Conservation (phyloP, 2,888 invertebrate genomes). For the Xylocampa areola region DNA sequence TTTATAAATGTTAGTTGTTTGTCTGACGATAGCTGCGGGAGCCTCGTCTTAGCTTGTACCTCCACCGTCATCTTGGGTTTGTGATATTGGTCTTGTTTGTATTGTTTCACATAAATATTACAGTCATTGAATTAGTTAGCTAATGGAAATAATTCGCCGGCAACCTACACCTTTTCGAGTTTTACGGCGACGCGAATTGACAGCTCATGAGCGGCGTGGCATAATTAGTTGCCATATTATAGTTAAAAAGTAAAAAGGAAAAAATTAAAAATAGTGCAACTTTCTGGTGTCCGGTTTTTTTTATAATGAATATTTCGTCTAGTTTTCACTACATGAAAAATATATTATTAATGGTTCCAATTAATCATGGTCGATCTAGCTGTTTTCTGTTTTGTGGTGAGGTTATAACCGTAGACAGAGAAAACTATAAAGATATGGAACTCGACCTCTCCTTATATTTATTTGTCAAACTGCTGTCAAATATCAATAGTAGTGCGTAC, state of each 20-base stretch:
- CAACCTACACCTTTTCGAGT: slow-evolving; percentile 77
- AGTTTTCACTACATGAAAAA: too few species aligned
- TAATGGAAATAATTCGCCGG: slow-evolving; percentile 71
- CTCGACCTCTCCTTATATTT: too few species aligned
- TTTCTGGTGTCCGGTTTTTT: too few species aligned
- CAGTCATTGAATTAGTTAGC: slow-evolving; percentile 40
- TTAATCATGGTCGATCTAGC: too few species aligned
- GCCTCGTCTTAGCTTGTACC: slow-evolving; percentile 76
- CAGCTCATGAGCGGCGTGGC: slow-evolving; percentile 81
- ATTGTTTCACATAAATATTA: slow-evolving; percentile 63
- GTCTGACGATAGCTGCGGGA: slow-evolving; percentile 83
- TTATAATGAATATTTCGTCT: too few species aligned
- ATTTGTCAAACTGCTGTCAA: too few species aligned
- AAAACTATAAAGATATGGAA: too few species aligned
- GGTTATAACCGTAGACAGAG: too few species aligned
- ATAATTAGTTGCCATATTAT: slow-evolving; percentile 63
- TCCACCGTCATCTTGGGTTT: slow-evolving; percentile 80
- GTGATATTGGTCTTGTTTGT: slow-evolving; percentile 39
- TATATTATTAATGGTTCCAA: too few species aligned
- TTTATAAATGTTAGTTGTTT: slow-evolving; percentile 90
- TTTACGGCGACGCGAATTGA: slow-evolving; percentile 71
- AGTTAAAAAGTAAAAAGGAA: slow-evolving; percentile 2
- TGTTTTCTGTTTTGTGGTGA: too few species aligned
- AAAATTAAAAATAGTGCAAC: too few species aligned
- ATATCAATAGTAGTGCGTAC: too few species aligned